phyloP scores from a whole-genome alignment of 2,888 invertebrate genomes.

The Meganola albula region DNA sequence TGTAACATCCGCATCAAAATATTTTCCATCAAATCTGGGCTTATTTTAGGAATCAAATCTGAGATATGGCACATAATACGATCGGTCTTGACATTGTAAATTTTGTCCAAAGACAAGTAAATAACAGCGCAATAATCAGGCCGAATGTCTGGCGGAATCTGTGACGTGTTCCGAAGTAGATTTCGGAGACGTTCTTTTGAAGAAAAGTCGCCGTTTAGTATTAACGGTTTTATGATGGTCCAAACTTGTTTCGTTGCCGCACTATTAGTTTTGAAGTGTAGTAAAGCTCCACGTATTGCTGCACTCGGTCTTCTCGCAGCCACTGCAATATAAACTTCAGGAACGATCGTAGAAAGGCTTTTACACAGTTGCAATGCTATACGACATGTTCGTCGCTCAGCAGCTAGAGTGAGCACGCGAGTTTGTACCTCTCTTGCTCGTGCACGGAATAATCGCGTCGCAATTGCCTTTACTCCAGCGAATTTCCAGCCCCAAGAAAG shows the following conservation, averaged over 20 bases:
- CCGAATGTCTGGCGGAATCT: slow-evolving; percentile 32
- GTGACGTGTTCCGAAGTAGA: slow-evolving; percentile 15
- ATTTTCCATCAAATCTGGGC: slow-evolving; percentile 25
- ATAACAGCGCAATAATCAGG: slow-evolving; percentile 39
- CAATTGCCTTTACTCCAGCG: slow-evolving; percentile 43
- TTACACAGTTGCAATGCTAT: slow-evolving; percentile 33
- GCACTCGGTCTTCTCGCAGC: slow-evolving; percentile 27
- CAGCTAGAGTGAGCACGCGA: slow-evolving; percentile 28
- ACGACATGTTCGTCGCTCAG: slow-evolving; percentile 35
- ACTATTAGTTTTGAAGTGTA: slow-evolving; percentile 24
- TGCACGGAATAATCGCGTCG: slow-evolving; percentile 37
- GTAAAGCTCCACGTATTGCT: slow-evolving; percentile 35
- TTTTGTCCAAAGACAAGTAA: slow-evolving; percentile 28
- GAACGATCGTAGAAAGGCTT: slow-evolving; percentile 1
- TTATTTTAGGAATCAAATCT: slow-evolving; percentile 27
- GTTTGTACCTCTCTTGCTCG: slow-evolving; percentile 25
- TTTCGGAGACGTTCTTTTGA: slow-evolving; percentile 12
- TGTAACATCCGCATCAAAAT: slow-evolving; percentile 23
- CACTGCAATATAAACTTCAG: not conserved
- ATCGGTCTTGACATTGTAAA: slow-evolving; percentile 17
- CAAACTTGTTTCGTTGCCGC: slow-evolving; percentile 35
- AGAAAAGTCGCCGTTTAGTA: slow-evolving; percentile 29
- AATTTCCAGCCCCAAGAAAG: slow-evolving; percentile 33
- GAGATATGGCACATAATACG: slow-evolving; percentile 32
- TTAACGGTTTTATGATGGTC: slow-evolving; percentile 35